Conservation (phyloP, 2,888 invertebrate species). For the Desoria tigrina region DNA sequence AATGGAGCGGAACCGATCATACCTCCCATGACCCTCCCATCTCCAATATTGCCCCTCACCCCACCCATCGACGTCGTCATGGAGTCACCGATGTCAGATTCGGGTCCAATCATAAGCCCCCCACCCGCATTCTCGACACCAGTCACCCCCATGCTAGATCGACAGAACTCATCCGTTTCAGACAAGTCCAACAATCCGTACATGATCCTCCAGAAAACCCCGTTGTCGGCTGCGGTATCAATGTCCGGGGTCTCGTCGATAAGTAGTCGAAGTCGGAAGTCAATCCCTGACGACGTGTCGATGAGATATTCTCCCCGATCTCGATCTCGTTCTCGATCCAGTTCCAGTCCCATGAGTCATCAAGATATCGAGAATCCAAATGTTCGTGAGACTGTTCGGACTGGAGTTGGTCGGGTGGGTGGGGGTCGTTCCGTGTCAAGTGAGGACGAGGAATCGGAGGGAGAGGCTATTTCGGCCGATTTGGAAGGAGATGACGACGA, state of each 20-base stretch:
- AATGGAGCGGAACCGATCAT: conserved; percentile 18
- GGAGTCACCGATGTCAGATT: conserved; percentile 52
- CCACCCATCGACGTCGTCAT: conserved; percentile 49
- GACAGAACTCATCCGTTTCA: conserved; percentile 49
- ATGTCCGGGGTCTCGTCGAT: conserved; percentile 47
- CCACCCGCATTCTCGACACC: conserved; percentile 53
- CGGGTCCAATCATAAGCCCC: conserved; percentile 50
- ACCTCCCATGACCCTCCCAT: conserved; percentile 50
- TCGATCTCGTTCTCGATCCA: conserved; percentile 33
- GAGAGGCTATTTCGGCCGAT: conserved; percentile 41
- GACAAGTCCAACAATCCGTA: conserved; percentile 35
- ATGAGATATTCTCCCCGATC: conserved; percentile 48
- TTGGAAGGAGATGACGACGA: conserved; percentile 46
- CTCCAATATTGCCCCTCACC: conserved; percentile 49
- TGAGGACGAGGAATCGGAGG: conserved; percentile 43
- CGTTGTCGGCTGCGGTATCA: conserved; percentile 43
- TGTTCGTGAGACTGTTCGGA: too few species aligned
- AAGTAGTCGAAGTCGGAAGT: conserved; percentile 31
- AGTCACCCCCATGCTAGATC: conserved; percentile 52
- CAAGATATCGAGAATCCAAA: conserved; percentile 24
- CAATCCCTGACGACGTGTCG: conserved; percentile 38
- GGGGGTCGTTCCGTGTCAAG: neutral
- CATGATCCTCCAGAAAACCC: conserved; percentile 2
- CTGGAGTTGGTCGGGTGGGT: neutral
- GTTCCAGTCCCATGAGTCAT: conserved; percentile 48